Base-by-base conservation (phyloP, 2,113 vertebrate species). In the Cyphomyrus discorhynchus region DNA sequence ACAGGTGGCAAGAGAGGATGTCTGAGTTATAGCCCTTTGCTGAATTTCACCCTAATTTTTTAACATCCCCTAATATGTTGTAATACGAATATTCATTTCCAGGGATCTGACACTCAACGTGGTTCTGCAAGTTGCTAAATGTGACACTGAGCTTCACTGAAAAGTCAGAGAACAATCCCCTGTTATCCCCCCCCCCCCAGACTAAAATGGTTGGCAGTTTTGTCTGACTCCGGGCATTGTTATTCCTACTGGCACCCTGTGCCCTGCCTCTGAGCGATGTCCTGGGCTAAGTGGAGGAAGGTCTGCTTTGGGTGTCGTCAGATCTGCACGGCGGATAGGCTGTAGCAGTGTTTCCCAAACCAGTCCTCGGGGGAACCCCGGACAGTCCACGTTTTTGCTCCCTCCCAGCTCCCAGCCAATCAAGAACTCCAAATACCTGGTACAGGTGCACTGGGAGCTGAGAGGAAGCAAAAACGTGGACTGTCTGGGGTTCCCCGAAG, bases 1-100 rank as follows among this genome's bases (percentile, higher is more conserved):
- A 92, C 88, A 91, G 90, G 90, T 91, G 92, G 92, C 88, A 89
- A 21, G 94, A 93, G 94, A 93, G 93, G 94, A 91, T 94, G 92
- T 87, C 90, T 50, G 91, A 85, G 74, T 90, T 89, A 87, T 35
- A 90, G 91, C 90, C 93, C 92, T 93, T 91, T 89, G 92, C 50
- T 91, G 94, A 91, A 92, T 93, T 39, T 50, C 53, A 92, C 91
- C 90, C 90, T 88, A 15, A 89, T 91, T 92, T 93, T 93, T 92
- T 91, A 90, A 92, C 77, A 66, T 89, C 92, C 91, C 87, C 90
- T 31, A 91, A 89, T 42, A 27, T 91, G 91, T 90, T 10, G 88
- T 85, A 89, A 88, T 90, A 92, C 7, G 90, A 74, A 42, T 62
- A 86, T 82, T 86, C 91, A 66, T 88, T 90, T 47, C 62, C 50